A percentile compares a stretch with the other conserved stretches of the same genome.
Conservation (phyloP, 2,113 vertebrate genomes). For the Zootoca vivipara region DNA sequence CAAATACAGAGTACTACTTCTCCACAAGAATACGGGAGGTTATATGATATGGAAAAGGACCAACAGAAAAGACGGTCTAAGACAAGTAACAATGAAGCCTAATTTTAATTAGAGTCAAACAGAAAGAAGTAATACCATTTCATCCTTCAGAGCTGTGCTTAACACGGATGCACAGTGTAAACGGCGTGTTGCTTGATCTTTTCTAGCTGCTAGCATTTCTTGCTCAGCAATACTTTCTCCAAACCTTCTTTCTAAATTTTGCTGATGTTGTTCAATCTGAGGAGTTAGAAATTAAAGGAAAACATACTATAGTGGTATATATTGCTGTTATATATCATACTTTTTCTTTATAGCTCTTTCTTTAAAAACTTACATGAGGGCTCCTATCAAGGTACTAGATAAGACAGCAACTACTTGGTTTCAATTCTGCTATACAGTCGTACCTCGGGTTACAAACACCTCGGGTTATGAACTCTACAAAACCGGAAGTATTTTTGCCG, state of each 20-base stretch:
- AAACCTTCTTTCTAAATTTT: slow-evolving; percentile 56
- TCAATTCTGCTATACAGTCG: background rate
- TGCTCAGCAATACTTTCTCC: slow-evolving; percentile 58
- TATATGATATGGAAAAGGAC: background rate
- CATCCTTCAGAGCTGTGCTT: slow-evolving; percentile 60
- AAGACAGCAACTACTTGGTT: background rate
- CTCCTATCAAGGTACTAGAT: background rate
- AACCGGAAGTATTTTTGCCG: too few relatives aligned
- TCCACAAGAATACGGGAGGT: background rate
- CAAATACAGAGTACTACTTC: too few relatives aligned
- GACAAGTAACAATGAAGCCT: background rate
- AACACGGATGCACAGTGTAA: slow-evolving; percentile 62
- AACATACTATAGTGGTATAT: background rate
- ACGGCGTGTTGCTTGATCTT: slow-evolving; percentile 56
- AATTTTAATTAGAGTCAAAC: background rate
- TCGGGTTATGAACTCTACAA: too few relatives aligned
- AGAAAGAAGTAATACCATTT: slow-evolving; percentile 58
- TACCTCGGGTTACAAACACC: too few relatives aligned
- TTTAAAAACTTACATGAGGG: background rate
- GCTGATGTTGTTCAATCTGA: slow-evolving; percentile 69
- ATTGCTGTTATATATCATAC: background rate
- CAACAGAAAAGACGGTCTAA: background rate
- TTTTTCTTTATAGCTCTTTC: background rate
- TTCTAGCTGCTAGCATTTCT: slow-evolving; percentile 54
- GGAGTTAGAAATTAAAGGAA: slow-evolving; percentile 23